These are phyloP conservation scores for Lymantria monacha DNA, from an alignment of 2,888 invertebrate genomes.

Conservation along the genomic window DNA sequence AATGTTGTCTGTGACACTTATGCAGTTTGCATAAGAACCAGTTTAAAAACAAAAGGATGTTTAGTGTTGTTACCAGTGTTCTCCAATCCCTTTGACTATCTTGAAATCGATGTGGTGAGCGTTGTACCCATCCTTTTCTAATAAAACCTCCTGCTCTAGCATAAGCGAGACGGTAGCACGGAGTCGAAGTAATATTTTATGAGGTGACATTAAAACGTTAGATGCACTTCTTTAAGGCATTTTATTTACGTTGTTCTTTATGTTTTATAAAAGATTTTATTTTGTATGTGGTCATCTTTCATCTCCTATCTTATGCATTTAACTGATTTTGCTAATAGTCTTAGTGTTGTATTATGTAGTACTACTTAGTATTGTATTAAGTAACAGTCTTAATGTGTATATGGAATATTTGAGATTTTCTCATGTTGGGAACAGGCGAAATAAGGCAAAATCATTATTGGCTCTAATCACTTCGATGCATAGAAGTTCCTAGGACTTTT, in stretches of 20 bases:
- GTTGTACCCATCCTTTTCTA: slow-evolving; percentile 33
- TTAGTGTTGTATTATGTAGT: too few relatives aligned
- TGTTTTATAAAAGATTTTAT: too few relatives aligned
- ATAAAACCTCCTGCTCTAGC: slow-evolving; percentile 25
- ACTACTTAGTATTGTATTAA: too few relatives aligned
- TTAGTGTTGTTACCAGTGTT: slow-evolving; percentile 12
- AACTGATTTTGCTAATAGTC: too few relatives aligned
- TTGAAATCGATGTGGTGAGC: slow-evolving; percentile 30
- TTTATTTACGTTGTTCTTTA: background rate
- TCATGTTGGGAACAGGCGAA: too few relatives aligned
- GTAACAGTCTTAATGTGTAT: too few relatives aligned
- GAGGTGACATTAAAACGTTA: slow-evolving; percentile 6
- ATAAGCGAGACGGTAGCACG: slow-evolving; percentile 11
- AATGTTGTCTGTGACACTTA: slow-evolving; percentile 10
- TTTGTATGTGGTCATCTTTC: too few relatives aligned
- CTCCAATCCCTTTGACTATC: slow-evolving; percentile 24
- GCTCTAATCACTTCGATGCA: too few relatives aligned
- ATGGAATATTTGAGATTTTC: too few relatives aligned
- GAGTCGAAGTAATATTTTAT: slow-evolving; percentile 30
- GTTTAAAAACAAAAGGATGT: slow-evolving; percentile 5
- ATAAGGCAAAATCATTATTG: too few relatives aligned
- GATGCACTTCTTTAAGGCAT: background rate
- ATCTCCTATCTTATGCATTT: too few relatives aligned
- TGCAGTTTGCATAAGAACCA: slow-evolving; percentile 13
- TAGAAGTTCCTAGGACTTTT: too few relatives aligned